Evolutionary conservation across 2,113 vertebrate species (phyloP).

Genomic region (Uria lomvia): DNA sequence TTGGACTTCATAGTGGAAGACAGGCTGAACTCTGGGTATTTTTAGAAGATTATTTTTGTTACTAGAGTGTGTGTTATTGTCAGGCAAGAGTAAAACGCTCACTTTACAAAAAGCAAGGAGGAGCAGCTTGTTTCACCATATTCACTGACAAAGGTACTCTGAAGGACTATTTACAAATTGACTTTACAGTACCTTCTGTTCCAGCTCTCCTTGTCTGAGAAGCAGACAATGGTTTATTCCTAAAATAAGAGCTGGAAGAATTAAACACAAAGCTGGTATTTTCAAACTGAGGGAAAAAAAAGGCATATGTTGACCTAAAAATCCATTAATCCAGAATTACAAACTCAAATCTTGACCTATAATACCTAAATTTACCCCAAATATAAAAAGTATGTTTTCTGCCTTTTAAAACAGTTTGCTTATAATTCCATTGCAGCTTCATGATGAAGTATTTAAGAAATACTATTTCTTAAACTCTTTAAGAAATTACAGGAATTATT

Average conservation of each 20-base stretch:
- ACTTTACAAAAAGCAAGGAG: not conserved
- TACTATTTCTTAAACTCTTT: not conserved
- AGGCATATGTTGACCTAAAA: not conserved
- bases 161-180: not conserved
- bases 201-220: not conserved
- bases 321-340: not conserved
- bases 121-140: not conserved
- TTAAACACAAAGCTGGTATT: not conserved
- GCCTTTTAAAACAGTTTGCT: not conserved
- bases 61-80: not conserved
- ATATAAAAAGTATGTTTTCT: not conserved
- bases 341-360: not conserved
- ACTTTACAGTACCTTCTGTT: not conserved
- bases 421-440: not conserved
- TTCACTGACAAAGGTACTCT: not conserved
- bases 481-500: not conserved
- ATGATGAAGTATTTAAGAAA: not conserved
- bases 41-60: not conserved
- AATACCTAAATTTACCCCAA: not conserved
- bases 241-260: not conserved
- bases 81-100: not conserved
- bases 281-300: not conserved
- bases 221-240: not conserved
- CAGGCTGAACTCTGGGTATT: not conserved
- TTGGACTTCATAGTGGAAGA: not conserved